These are phyloP conservation scores for Seriola quinqueradiata DNA, from an alignment of 2,113 vertebrate species.

Conservation along the genomic window DNA sequence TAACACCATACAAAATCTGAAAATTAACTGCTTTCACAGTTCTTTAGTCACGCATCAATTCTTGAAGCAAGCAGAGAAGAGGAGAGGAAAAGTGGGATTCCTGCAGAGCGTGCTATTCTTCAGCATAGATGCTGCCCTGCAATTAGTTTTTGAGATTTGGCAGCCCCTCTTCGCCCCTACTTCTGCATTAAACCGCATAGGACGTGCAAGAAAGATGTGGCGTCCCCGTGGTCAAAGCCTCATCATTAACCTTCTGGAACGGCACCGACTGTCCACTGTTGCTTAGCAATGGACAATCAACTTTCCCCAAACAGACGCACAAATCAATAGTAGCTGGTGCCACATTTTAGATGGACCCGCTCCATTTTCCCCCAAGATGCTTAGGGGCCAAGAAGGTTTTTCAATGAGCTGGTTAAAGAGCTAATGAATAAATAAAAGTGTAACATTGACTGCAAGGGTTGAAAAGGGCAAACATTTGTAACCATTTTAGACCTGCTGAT, in stretches of 20 bases:
- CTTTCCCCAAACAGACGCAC: conserved; percentile 57
- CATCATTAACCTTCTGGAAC: conserved; percentile 73
- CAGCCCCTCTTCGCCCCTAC: conserved; percentile 33
- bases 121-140: conserved; percentile 36
- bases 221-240: conserved; percentile 63
- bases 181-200: conserved; percentile 63
- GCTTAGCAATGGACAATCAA: conserved; percentile 68
- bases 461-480: conserved; percentile 40
- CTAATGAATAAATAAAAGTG: conserved; percentile 21
- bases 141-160: conserved; percentile 68
- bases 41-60: conserved; percentile 9
- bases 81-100: conserved; percentile 22
- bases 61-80: not conserved
- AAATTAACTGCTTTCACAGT: conserved; percentile 20
- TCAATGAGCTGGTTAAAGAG: conserved; percentile 7
- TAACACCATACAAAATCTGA: conserved; percentile 1
- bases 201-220: conserved; percentile 63
- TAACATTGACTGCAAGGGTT: conserved; percentile 1
- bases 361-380: not conserved
- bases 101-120: conserved; percentile 21
- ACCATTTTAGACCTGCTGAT: conserved; percentile 13
- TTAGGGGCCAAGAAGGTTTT: conserved; percentile 17
- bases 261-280: conserved; percentile 63
- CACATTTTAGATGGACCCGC: not conserved
- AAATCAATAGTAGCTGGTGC: conserved; percentile 44